These are phyloP conservation scores for Crocallis elinguaria DNA, from an alignment of 2,888 invertebrate genomes.

Conservation along the genomic window DNA sequence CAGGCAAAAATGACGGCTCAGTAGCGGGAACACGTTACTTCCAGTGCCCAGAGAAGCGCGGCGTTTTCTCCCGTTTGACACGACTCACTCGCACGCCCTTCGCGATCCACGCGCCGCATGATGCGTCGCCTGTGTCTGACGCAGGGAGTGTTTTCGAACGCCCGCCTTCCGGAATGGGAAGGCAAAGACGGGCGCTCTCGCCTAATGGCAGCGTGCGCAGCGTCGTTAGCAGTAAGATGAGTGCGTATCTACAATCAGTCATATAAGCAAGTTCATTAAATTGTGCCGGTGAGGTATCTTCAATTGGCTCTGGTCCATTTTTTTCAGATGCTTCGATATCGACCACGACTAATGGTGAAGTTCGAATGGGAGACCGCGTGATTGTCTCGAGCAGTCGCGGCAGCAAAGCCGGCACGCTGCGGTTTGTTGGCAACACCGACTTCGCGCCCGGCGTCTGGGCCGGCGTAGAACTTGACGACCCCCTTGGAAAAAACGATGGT, in stretches of 20 bases:
- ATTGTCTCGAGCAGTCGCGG: slow-evolving; percentile 94
- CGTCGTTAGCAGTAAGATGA: slow-evolving; percentile 83
- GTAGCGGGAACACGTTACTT: slow-evolving; percentile 97
- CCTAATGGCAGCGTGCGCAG: slow-evolving; percentile 81
- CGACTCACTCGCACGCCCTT: slow-evolving; percentile 91
- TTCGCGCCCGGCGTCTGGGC: slow-evolving; percentile 98
- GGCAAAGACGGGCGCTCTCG: slow-evolving; percentile 72
- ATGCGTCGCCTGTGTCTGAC: slow-evolving; percentile 77
- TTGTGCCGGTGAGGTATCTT: not conserved
- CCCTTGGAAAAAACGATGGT: slow-evolving; percentile 98
- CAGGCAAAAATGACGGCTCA: slow-evolving; percentile 98
- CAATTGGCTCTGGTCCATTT: slow-evolving; percentile 2
- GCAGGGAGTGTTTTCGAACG: slow-evolving; percentile 78
- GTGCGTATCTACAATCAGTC: slow-evolving; percentile 51
- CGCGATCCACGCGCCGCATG: slow-evolving; percentile 79
- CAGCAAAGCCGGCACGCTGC: slow-evolving; percentile 94
- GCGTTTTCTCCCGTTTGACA: slow-evolving; percentile 96
- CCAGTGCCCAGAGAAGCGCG: slow-evolving; percentile 95
- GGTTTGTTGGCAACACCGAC: slow-evolving; percentile 94
- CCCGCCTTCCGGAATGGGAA: slow-evolving; percentile 74
- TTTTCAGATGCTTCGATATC: slow-evolving; percentile 76
- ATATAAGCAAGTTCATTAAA: not conserved
- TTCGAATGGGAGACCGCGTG: slow-evolving; percentile 95
- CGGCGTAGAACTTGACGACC: slow-evolving; percentile 97
- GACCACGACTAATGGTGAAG: slow-evolving; percentile 83